A percentile compares a stretch with the other conserved stretches of the same genome.
Evolutionary conservation across 2,797 vertebrate species (phyloP).

Genomic region (Glossophaga mutica): DNA sequence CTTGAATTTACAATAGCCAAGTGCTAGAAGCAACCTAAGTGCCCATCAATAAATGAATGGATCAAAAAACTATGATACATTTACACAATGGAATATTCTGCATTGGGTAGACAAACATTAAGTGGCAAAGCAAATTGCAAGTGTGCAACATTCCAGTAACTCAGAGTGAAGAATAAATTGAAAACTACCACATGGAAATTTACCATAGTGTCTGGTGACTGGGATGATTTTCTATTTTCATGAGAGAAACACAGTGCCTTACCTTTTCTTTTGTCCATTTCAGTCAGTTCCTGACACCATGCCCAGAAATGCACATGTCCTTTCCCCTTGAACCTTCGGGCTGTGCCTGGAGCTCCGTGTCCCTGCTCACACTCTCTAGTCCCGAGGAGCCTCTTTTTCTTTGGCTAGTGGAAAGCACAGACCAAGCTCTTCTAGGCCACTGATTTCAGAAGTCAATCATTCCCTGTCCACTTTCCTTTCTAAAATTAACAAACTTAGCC

Average conservation of each 20-base stretch:
- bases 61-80: too few relatives aligned
- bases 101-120: neutral
- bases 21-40: too few relatives aligned
- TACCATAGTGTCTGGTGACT: neutral
- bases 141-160: constrained; percentile 17
- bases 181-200: constrained; percentile 10
- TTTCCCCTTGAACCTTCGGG: neutral
- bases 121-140: constrained; percentile 1
- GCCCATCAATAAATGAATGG: too few relatives aligned
- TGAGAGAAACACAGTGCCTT: neutral
- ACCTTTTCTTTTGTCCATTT: neutral
- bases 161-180: constrained; percentile 25
- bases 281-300: neutral
- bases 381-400: neutral
- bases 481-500: neutral
- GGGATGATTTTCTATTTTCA: constrained; percentile 16
- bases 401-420: neutral
- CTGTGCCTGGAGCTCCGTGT: neutral
- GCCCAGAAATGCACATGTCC: neutral
- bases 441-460: neutral
- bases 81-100: too few relatives aligned
- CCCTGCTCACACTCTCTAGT: neutral
- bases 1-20: too few relatives aligned
- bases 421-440: neutral
- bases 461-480: neutral